These are phyloP conservation scores for Coccyzus lansbergi DNA, from an alignment of 2,797 vertebrate species.

Conservation along the genomic window DNA sequence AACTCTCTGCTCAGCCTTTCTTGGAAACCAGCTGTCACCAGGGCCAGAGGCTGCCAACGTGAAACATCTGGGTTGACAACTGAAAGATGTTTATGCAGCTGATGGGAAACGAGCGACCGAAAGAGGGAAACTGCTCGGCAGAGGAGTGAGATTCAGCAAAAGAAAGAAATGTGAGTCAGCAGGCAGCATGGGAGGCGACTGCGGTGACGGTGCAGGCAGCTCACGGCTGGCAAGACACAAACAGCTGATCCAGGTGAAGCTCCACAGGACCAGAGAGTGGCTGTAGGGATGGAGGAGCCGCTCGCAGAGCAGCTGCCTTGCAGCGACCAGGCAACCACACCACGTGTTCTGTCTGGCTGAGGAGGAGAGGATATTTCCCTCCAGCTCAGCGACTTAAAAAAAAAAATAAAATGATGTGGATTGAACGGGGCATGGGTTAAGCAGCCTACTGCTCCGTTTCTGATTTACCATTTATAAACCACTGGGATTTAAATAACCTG, in stretches of 20 bases:
- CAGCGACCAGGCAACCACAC: neutral
- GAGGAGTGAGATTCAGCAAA: neutral
- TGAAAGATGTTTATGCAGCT: neutral
- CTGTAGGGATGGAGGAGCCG: neutral
- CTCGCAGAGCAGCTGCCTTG: neutral
- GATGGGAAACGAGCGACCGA: neutral
- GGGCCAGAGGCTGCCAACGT: neutral
- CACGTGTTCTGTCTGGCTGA: fast-evolving
- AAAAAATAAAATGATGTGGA: neutral
- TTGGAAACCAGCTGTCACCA: neutral
- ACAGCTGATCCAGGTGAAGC: neutral
- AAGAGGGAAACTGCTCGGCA: neutral
- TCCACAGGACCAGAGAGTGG: neutral
- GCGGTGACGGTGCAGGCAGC: neutral
- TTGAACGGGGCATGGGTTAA: neutral
- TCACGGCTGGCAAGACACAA: neutral
- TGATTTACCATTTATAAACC: neutral
- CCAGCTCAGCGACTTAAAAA: neutral
- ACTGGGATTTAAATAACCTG: neutral
- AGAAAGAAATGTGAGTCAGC: neutral
- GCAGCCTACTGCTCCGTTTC: neutral
- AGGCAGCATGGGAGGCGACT: fast-evolving
- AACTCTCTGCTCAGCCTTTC: neutral
- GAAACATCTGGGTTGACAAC: fast-evolving
- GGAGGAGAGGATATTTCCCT: neutral